Percentiles rank a stretch among this genome's conserved stretches.
Evolutionary conservation across 2,797 vertebrate species (phyloP).

Genomic region (Epinephelus malabaricus): DNA sequence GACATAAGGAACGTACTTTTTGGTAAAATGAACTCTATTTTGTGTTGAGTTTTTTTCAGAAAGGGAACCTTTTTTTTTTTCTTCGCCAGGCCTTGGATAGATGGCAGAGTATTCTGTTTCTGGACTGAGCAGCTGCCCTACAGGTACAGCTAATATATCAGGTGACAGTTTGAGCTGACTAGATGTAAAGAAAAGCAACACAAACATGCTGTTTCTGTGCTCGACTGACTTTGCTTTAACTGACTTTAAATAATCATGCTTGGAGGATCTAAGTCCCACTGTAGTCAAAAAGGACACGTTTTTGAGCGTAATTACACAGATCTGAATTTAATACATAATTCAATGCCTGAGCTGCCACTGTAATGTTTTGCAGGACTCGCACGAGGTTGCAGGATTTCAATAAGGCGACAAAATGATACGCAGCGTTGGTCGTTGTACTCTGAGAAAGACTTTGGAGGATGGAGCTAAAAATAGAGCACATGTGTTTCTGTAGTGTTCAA

Average conservation of each 20-base stretch:
- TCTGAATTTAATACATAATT: conserved; percentile 11
- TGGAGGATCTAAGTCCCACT: neutral
- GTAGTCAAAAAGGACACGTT: neutral
- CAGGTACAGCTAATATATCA: no score
- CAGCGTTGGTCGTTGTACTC: neutral
- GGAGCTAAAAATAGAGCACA: conserved; percentile 34
- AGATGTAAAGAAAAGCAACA: no score
- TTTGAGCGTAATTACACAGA: conserved; percentile 7
- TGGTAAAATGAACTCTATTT: no score
- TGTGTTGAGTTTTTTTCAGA: no score
- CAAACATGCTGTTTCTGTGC: conserved; percentile 4
- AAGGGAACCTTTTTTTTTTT: no score
- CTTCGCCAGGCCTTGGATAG: no score
- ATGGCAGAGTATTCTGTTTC: no score
- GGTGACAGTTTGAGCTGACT: no score
- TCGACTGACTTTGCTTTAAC: conserved; percentile 9
- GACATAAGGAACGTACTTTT: no score
- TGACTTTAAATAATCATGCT: conserved; percentile 48
- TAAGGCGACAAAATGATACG: neutral
- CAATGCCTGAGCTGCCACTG: neutral
- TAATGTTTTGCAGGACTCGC: neutral
- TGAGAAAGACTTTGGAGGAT: neutral
- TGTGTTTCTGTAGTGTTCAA: conserved; percentile 41
- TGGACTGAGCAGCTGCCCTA: no score
- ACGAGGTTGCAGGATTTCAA: conserved; percentile 14